These are phyloP conservation scores for Bucorvus abyssinicus DNA, from an alignment of 2,797 vertebrate species.

Conservation along the genomic window DNA sequence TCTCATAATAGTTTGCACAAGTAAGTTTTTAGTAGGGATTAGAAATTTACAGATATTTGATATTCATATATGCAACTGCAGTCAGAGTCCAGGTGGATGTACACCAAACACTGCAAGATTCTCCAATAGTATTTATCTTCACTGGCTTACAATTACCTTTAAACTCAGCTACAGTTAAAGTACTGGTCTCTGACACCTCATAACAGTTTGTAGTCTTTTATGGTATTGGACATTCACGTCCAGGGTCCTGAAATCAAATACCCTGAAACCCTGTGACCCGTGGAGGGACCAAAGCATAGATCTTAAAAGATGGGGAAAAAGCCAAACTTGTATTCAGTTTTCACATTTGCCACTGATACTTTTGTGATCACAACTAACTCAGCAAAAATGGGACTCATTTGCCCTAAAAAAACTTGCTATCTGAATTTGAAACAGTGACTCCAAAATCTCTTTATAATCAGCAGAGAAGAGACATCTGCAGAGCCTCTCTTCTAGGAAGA, in stretches of 20 bases:
- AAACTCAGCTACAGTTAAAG: neutral
- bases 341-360: neutral
- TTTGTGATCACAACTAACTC: neutral
- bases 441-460: neutral
- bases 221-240: neutral
- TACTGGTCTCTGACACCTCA: fast-evolving
- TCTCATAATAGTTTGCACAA: neutral
- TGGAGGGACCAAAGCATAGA: fast-evolving
- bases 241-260: neutral
- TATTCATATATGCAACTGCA: neutral
- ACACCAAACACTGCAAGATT: neutral
- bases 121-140: neutral
- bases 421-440: neutral
- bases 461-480: neutral
- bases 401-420: neutral
- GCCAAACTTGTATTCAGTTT: neutral
- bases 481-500: neutral
- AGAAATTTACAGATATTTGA: neutral
- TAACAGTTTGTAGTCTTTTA: neutral
- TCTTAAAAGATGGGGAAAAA: neutral
- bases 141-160: neutral
- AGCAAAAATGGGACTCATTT: neutral
- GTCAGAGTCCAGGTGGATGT: neutral
- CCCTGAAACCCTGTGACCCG: neutral
- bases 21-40: neutral